Percentiles rank a stretch among this genome's conserved stretches.
Evolutionary conservation across 1,140 invertebrate species (phyloP).

Genomic region (Lycorma delicatula): DNA sequence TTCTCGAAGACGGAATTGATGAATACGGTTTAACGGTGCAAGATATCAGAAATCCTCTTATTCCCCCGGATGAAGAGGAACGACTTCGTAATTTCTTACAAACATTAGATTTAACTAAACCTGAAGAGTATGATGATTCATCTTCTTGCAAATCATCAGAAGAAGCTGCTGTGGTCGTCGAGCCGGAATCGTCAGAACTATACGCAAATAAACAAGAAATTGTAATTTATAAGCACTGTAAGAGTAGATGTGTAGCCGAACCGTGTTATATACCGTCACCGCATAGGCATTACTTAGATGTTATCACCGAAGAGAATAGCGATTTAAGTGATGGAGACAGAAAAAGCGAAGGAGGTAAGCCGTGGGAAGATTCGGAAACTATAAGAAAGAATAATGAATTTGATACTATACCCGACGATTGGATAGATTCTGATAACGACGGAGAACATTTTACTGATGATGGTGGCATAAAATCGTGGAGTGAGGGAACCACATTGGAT

Average conservation of each 20-base stretch:
- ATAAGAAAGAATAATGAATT: conserved; percentile 23
- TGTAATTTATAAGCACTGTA: conserved; percentile 14
- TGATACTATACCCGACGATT: conserved; percentile 16
- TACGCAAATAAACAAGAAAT: conserved; percentile 13
- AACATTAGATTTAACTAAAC: conserved; percentile 16
- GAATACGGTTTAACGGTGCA: conserved; percentile 7
- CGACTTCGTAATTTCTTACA: conserved; percentile 10
- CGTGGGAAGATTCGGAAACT: conserved; percentile 20
- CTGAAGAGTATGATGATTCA: conserved; percentile 16
- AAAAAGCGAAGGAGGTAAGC: conserved; percentile 11
- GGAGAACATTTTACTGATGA: conserved; percentile 10
- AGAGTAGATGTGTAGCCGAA: conserved; percentile 8
- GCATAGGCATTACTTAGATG: conserved; percentile 25
- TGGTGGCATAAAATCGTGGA: conserved; percentile 22
- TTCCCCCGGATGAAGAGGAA: conserved; percentile 15
- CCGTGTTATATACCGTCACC: conserved; percentile 21
- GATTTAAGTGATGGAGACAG: conserved; percentile 26
- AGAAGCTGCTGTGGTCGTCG: background rate
- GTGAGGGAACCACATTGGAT: conserved; percentile 22
- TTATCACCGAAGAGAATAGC: conserved; percentile 31
- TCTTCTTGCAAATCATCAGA: background rate
- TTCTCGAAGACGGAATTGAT: background rate
- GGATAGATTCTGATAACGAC: conserved; percentile 14
- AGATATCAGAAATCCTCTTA: conserved; percentile 13
- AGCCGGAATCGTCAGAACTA: no score